Evolutionary conservation across 1,140 invertebrate species (phyloP).

Genomic region (Lepeophtheirus salmonis): DNA sequence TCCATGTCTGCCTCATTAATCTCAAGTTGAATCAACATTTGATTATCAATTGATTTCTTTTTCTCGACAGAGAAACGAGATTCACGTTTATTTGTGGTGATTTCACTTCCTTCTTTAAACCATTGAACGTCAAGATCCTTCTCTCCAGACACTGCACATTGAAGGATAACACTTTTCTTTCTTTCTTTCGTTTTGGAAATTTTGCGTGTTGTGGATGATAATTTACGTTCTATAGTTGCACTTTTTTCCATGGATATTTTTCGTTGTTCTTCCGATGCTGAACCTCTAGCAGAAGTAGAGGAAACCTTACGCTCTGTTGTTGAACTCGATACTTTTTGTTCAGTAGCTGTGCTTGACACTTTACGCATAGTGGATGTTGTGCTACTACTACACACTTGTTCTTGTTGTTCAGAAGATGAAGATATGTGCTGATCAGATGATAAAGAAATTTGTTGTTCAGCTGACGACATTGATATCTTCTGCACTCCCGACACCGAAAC

Average conservation of each 20-base stretch:
- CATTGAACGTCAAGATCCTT: slow-evolving; percentile 10
- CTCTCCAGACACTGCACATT: slow-evolving; percentile 11
- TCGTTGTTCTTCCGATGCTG: neutral
- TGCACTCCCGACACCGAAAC: too few relatives aligned
- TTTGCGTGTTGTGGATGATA: neutral
- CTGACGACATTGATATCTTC: too few relatives aligned
- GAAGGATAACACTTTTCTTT: slow-evolving; percentile 15
- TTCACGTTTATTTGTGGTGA: slow-evolving; percentile 1
- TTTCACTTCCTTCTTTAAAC: slow-evolving; percentile 1
- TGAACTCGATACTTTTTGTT: neutral
- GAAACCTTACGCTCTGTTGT: too few relatives aligned
- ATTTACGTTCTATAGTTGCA: neutral
- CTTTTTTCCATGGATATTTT: neutral
- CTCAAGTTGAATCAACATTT: slow-evolving; percentile 25
- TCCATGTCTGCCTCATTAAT: slow-evolving; percentile 42
- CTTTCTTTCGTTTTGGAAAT: neutral
- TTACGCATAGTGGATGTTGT: neutral
- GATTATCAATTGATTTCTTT: slow-evolving; percentile 22
- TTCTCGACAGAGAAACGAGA: slow-evolving; percentile 9
- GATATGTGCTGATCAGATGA: too few relatives aligned
- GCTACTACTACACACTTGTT: neutral
- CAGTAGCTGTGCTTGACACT: neutral
- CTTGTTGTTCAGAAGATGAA: neutral
- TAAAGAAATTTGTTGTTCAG: neutral
- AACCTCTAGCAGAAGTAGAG: neutral